Conservation (phyloP, 2,113 vertebrate species). For the Capreolus pygargus region DNA sequence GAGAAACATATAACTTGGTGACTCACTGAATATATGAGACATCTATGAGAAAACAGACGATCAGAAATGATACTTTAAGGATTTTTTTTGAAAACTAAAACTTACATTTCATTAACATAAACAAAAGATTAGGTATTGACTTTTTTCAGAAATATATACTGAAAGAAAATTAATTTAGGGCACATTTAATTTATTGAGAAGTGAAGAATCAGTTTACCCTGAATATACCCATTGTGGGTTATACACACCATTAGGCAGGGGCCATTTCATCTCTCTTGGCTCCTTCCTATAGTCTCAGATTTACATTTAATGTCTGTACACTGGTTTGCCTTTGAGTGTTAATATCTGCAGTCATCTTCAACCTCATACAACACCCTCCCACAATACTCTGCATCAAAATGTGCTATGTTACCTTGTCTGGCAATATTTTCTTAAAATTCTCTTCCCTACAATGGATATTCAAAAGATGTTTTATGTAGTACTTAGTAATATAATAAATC, state of each 20-base stretch:
- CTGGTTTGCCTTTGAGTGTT: background rate
- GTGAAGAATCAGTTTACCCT: background rate
- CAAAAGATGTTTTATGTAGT: slow-evolving; percentile 5
- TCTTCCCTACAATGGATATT: background rate
- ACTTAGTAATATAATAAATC: slow-evolving; percentile 6
- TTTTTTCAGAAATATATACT: background rate
- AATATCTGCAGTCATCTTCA: background rate
- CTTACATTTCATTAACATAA: background rate
- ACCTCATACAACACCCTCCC: background rate
- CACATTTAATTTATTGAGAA: background rate
- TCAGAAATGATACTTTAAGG: background rate
- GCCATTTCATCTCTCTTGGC: background rate
- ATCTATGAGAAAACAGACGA: background rate
- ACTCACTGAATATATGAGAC: background rate
- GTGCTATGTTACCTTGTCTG: background rate
- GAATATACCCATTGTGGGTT: background rate
- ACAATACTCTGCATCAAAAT: background rate
- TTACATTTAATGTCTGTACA: background rate
- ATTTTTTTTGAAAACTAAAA: background rate
- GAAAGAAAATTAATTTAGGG: background rate
- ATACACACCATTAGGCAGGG: background rate
- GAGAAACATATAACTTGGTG: background rate
- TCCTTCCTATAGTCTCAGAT: background rate
- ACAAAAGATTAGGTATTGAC: background rate
- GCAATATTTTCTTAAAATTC: background rate